phyloP scores from a whole-genome alignment of 2,113 vertebrate genomes.

The Montifringilla adamsi region DNA sequence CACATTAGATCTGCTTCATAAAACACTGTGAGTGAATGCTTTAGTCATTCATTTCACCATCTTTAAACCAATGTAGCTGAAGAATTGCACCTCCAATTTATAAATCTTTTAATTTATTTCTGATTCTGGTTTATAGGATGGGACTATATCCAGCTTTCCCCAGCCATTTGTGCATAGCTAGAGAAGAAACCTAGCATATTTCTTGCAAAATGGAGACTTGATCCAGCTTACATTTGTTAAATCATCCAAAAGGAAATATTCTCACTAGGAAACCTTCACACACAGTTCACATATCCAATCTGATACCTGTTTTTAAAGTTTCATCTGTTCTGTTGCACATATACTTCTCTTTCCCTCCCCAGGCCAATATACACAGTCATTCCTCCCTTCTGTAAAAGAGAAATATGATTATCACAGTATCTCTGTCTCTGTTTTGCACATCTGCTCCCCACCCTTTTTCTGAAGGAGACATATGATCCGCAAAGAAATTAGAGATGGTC shows the following conservation, averaged over 20 bases:
- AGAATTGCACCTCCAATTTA: slow-evolving; percentile 70
- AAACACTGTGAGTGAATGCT: slow-evolving; percentile 67
- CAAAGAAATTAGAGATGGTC: slow-evolving; percentile 24
- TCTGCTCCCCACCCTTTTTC: slow-evolving; percentile 19
- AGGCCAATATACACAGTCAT: background rate
- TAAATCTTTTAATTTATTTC: slow-evolving; percentile 75
- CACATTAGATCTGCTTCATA: slow-evolving; percentile 77
- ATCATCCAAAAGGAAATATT: slow-evolving; percentile 54
- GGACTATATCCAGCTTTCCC: slow-evolving; percentile 39
- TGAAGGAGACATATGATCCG: slow-evolving; percentile 36
- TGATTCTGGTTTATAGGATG: slow-evolving; percentile 61
- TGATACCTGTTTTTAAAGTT: background rate
- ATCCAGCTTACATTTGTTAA: slow-evolving; percentile 50
- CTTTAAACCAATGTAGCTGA: slow-evolving; percentile 77
- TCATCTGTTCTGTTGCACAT: background rate
- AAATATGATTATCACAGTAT: background rate
- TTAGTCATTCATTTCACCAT: slow-evolving; percentile 71
- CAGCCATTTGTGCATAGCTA: slow-evolving; percentile 29
- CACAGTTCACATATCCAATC: background rate
- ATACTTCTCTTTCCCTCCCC: background rate
- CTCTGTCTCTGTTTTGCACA: background rate
- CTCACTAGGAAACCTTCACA: slow-evolving; percentile 17
- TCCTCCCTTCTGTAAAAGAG: background rate
- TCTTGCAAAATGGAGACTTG: slow-evolving; percentile 27
- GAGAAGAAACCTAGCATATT: slow-evolving; percentile 56